These are phyloP conservation scores for Sinella curviseta DNA, from an alignment of 1,140 invertebrate genomes.

Conservation along the genomic window DNA sequence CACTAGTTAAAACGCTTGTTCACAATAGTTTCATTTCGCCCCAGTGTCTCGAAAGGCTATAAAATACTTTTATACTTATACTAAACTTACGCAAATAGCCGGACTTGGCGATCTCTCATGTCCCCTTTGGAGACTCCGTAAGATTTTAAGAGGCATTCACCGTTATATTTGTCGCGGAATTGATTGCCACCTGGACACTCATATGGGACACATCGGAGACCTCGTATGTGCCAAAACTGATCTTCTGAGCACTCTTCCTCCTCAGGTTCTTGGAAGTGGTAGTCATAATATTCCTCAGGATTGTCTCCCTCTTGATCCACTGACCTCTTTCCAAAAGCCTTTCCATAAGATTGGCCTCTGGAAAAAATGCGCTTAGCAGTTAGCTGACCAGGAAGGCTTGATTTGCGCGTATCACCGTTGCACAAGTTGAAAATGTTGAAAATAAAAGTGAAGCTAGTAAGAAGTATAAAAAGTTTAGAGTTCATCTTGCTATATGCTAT, in stretches of 20 bases:
- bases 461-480: too few species aligned
- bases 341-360: background rate
- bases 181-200: conserved; percentile 8
- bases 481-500: too few species aligned
- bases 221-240: background rate
- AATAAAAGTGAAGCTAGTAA: too few species aligned
- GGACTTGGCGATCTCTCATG: background rate
- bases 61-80: background rate
- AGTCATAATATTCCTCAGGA: background rate
- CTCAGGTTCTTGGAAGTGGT: background rate
- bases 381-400: too few species aligned
- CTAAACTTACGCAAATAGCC: background rate
- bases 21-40: too few species aligned
- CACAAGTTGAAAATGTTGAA: too few species aligned
- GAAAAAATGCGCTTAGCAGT: too few species aligned
- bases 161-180: background rate
- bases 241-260: background rate
- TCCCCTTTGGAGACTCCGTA: background rate
- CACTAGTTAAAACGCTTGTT: too few species aligned
- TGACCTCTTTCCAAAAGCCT: background rate
- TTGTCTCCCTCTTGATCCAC: background rate
- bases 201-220: background rate
- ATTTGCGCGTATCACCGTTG: too few species aligned
- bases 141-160: background rate
- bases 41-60: background rate